Base-by-base conservation (phyloP, 1,140 invertebrate genomes). In the Zaprionus camerounensis region DNA sequence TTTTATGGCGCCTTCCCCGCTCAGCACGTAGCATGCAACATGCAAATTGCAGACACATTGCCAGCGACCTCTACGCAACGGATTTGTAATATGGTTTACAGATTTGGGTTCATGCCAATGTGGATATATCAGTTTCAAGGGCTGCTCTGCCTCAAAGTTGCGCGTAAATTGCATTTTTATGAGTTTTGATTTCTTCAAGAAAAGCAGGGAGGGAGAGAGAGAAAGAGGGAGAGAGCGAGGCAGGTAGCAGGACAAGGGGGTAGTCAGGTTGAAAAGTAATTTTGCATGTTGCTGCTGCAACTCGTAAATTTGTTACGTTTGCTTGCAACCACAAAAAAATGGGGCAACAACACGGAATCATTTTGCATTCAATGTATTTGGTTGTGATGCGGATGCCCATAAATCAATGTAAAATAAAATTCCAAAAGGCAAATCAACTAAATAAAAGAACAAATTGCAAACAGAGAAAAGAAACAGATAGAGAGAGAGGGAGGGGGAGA, bases 1-100 rank as follows among this genome's bases (percentile, higher is more conserved):
- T 87, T 87, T 88, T 87, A 87, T 84, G 81, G 81, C 81, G 76
- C 68, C 75, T 36, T 34, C 41, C 22, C 38, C 51, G 9, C 68
- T 55, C 34, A 17, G 20, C 73, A 64, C 66, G 62, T 56, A 61
- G 53, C 74, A 74, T 88, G 84, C 84, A 46, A 88, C 74, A 87
- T 87, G 84, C 84, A 88, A 88, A 88, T 88, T 90, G 85, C 85
- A 90, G 78, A 90, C 85, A 88, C 84, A 85, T 90, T 76, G 76
- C 72, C 78, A 76, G 13, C 76, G 69, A 76, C 69, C 79, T 34
- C 9, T 7, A 31, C 28, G 28, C 28, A 31, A 31, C 28, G 28
- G 6, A 1, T 41, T 7, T 58, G 44, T 28, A 24, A 71, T 38
- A 22, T 15, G 44, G 34, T 44, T 41, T 66, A 3, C 17, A 51